These are phyloP conservation scores for Habropoda laboriosa DNA, from an alignment of 1,140 invertebrate genomes.

Conservation along the genomic window DNA sequence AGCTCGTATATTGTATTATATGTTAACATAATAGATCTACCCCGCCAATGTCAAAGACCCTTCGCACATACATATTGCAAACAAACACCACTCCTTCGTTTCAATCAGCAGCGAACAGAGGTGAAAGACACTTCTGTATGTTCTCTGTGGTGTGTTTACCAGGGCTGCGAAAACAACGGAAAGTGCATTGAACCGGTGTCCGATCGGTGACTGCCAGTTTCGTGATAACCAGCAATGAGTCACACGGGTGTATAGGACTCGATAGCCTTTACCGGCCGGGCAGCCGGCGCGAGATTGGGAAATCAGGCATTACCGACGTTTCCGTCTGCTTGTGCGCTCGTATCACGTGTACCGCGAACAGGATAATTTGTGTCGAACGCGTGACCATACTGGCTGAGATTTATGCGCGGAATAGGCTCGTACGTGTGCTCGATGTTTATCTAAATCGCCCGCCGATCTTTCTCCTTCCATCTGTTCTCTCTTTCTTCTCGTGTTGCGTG, in stretches of 20 bases:
- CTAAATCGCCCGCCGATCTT: conserved; percentile 62
- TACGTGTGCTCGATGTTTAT: conserved; percentile 53
- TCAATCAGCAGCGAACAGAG: too few species aligned
- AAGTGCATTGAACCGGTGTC: conserved; percentile 1
- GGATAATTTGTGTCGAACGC: conserved; percentile 70
- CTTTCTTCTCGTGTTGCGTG: not conserved
- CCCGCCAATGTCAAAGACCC: too few species aligned
- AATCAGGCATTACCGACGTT: conserved; percentile 51
- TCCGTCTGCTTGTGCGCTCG: conserved; percentile 18
- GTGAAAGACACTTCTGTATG: not conserved
- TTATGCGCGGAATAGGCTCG: conserved; percentile 57
- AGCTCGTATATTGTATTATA: too few species aligned
- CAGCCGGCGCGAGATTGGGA: conserved; percentile 44
- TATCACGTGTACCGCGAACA: conserved; percentile 59
- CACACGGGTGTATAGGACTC: conserved; percentile 2
- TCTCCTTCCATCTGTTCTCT: conserved; percentile 40
- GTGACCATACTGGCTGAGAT: conserved; percentile 64
- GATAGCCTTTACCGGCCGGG: not conserved
- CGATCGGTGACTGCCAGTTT: conserved; percentile 1
- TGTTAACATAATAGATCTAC: too few species aligned
- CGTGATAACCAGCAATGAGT: conserved; percentile 35
- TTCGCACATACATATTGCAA: too few species aligned
- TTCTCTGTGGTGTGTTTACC: conserved; percentile 4
- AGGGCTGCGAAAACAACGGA: conserved; percentile 5
- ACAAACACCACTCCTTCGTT: too few species aligned